Conservation (phyloP, 2,888 invertebrate species). For the Drosophila yooni region DNA sequence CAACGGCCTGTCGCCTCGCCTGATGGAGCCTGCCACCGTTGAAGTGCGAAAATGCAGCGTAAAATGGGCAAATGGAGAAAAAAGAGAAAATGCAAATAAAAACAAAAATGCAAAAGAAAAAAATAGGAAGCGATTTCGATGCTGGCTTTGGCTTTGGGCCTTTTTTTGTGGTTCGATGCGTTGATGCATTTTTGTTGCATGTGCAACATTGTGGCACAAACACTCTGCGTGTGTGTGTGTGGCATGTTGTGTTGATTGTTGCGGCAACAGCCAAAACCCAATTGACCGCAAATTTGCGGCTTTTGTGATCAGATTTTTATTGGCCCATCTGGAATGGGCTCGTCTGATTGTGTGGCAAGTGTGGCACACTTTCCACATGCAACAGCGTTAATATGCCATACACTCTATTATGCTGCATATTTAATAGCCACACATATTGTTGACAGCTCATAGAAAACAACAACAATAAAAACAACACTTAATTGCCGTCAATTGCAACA, state of each 20-base stretch:
- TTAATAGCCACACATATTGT: constrained; percentile 22
- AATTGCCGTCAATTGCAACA: constrained; percentile 13
- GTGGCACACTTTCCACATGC: constrained; percentile 11
- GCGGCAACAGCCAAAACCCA: constrained; percentile 75
- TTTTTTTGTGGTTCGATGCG: constrained; percentile 52
- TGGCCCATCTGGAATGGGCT: constrained; percentile 25
- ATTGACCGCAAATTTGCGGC: constrained; percentile 80
- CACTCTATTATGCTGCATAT: constrained; percentile 29
- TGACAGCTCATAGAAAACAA: not conserved
- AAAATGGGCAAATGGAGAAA: constrained; percentile 33
- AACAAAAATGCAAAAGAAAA: constrained; percentile 16
- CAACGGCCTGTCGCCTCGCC: constrained; percentile 61
- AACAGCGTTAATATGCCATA: not conserved
- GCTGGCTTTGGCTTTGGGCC: constrained; percentile 11
- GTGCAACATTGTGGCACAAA: constrained; percentile 57
- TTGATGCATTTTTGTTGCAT: constrained; percentile 75
- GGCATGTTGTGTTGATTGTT: constrained; percentile 65
- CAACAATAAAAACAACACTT: constrained; percentile 2
- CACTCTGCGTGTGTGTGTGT: constrained; percentile 6
- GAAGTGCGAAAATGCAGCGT: constrained; percentile 78
- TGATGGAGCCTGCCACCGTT: constrained; percentile 46
- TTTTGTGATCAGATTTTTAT: constrained; percentile 78
- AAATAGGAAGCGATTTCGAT: constrained; percentile 29
- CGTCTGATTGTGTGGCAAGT: constrained; percentile 1
- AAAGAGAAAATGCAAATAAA: constrained; percentile 27